These are phyloP conservation scores for Drosophila emarginata DNA, from an alignment of 2,888 invertebrate genomes.

Conservation along the genomic window DNA sequence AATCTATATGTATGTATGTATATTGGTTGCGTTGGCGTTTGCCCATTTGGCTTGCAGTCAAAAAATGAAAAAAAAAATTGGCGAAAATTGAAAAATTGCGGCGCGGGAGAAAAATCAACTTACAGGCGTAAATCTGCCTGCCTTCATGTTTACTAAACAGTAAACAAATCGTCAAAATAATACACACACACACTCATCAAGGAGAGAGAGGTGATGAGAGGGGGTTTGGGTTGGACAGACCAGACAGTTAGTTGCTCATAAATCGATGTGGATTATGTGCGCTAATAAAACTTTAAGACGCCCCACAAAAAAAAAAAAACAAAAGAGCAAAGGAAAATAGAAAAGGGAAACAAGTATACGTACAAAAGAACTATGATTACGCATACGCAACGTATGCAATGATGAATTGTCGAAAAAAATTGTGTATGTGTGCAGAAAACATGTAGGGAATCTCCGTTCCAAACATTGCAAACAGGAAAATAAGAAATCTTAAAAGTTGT, in stretches of 20 bases:
- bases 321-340: slow-evolving; percentile 7
- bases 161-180: slow-evolving; percentile 62
- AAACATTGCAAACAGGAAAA: background rate
- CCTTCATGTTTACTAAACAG: slow-evolving; percentile 57
- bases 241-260: slow-evolving; percentile 63
- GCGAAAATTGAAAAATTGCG: slow-evolving; percentile 6
- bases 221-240: slow-evolving; percentile 7
- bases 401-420: slow-evolving; percentile 17
- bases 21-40: slow-evolving; percentile 4
- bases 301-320: slow-evolving; percentile 26
- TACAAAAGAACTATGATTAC: slow-evolving; percentile 49
- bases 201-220: background rate
- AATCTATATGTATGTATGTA: background rate
- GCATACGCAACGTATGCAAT: slow-evolving; percentile 55
- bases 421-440: background rate
- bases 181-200: slow-evolving; percentile 14
- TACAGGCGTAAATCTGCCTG: slow-evolving; percentile 69
- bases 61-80: slow-evolving; percentile 31
- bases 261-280: slow-evolving; percentile 68
- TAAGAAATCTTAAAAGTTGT: background rate
- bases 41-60: slow-evolving; percentile 15
- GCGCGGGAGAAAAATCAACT: slow-evolving; percentile 49
- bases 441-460: background rate
- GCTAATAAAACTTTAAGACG: slow-evolving; percentile 73
- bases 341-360: slow-evolving; percentile 20